Base-by-base conservation (phyloP, 1,140 invertebrate species). In the Saxidomus purpurata region DNA sequence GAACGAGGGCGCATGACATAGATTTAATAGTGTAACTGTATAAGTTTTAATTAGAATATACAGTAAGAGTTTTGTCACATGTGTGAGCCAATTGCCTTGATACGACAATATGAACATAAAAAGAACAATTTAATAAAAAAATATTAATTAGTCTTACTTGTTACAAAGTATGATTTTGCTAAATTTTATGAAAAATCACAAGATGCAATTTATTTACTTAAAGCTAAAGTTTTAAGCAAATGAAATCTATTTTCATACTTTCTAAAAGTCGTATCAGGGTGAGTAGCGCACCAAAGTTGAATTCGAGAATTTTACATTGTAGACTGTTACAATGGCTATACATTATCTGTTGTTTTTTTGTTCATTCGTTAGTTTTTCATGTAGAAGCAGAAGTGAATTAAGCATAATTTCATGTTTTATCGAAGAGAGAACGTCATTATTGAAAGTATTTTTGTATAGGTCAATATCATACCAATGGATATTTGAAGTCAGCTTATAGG, bases 401-500 rank as follows among this genome's bases (percentile, higher is more conserved):
- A 40, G 82, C 82, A 84, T 84, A 84, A 84, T 84, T 34, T 71
- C 76, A 79, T 79, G 43, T 34, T 47, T 79, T 55, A 52, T 49
- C 47, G 31, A 52, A 55, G 49, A 34, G 22, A 19, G 28, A 31
- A 52, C 47, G 2, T 79, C 49, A 55, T 38, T 19, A 40, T 52
- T 71, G 76, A 79, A 49, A 79, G 67, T 84, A 84, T 84, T 84
- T 84, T 84, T 84, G 67, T 84, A 84, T 84, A 84, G 82, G 76
- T 79, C 43, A 79, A 79, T 79, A 55, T 79, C 76, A 55, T 55
- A 52, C n/a, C 47, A 28, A 74, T 36, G 61, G 38, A 69, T 84
- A 67, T 47, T 36, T 77, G 52, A 31, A 87, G 85, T 87, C 85
- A 19, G 34, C 49, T 61, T 22, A 22, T 22, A 77, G 85, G 85